These are phyloP conservation scores for Hydrozoanthus tunicans DNA, from an alignment of 64 coral and sea anemone species.

Conservation along the genomic window DNA sequence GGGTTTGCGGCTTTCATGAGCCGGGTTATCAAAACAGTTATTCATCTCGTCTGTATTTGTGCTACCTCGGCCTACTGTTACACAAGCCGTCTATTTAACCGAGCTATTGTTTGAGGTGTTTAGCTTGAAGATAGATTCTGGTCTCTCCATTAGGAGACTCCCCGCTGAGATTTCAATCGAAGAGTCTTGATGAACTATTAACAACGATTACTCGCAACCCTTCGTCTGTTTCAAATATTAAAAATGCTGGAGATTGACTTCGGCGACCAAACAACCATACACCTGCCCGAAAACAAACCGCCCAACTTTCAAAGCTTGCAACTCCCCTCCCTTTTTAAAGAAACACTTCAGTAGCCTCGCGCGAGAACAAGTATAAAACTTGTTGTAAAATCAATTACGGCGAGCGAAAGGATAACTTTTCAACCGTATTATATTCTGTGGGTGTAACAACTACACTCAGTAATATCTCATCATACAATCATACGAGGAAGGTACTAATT, in stretches of 20 bases:
- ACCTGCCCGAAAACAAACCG: constrained; percentile 20
- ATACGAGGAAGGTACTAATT: constrained; percentile 33
- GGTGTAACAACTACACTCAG: background rate
- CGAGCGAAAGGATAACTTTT: constrained; percentile 4
- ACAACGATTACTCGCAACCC: constrained; percentile 28
- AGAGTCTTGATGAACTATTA: constrained; percentile 54
- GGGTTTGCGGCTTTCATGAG: constrained; percentile 22
- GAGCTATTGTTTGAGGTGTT: constrained; percentile 10
- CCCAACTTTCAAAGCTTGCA: background rate
- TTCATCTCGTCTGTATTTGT: constrained; percentile 45
- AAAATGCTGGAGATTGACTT: constrained; percentile 24
- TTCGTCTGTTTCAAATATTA: constrained; percentile 48
- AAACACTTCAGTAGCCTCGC: background rate
- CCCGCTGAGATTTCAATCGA: constrained; percentile 52
- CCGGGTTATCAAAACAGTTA: constrained; percentile 53
- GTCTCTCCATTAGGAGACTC: constrained; percentile 22
- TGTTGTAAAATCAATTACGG: background rate
- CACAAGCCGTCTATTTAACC: constrained; percentile 4
- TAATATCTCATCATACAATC: constrained; percentile 38
- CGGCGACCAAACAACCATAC: constrained; percentile 5
- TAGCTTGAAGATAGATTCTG: constrained; percentile 13
- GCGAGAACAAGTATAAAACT: background rate
- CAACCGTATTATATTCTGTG: constrained; percentile 16
- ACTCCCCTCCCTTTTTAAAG: background rate
- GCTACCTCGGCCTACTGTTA: background rate